Evolutionary conservation across 1,140 invertebrate genomes (phyloP).

Genomic region (Pollicipes pollicipes): DNA sequence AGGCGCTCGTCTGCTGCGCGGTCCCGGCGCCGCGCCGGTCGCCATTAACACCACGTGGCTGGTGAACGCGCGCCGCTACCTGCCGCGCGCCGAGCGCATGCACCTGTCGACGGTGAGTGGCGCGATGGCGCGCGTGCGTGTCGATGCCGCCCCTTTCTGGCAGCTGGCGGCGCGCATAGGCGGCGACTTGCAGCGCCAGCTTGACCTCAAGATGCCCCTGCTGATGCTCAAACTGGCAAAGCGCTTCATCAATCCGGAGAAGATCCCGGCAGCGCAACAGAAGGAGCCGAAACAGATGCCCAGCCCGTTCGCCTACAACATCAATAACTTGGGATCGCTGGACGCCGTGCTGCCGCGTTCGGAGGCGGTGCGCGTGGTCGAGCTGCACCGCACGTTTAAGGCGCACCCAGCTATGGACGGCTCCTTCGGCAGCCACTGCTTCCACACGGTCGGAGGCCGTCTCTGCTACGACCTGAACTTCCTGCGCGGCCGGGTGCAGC

Average conservation of each 20-base stretch:
- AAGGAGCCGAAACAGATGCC: not conserved
- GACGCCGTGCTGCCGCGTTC: not conserved
- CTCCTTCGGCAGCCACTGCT: not conserved
- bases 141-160: not conserved
- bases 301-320: not conserved
- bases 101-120: not conserved
- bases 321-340: not conserved
- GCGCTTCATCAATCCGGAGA: not conserved
- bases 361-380: not conserved
- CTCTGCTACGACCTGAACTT: not conserved
- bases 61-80: not conserved
- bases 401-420: not conserved
- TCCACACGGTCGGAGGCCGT: not conserved
- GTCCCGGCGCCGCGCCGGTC: not conserved
- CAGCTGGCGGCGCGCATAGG: not conserved
- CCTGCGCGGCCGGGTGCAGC: not conserved
- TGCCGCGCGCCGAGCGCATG: not conserved
- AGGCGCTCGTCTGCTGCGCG: not conserved
- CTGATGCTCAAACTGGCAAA: not conserved
- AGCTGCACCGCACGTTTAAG: not conserved
- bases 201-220: not conserved
- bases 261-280: not conserved
- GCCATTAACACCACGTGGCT: not conserved
- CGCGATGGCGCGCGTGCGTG: not conserved
- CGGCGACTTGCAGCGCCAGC: not conserved